A percentile compares a stretch with the other conserved stretches of the same genome.
Evolutionary conservation across 2,113 vertebrate genomes (phyloP).

Genomic region (Micromys minutus): DNA sequence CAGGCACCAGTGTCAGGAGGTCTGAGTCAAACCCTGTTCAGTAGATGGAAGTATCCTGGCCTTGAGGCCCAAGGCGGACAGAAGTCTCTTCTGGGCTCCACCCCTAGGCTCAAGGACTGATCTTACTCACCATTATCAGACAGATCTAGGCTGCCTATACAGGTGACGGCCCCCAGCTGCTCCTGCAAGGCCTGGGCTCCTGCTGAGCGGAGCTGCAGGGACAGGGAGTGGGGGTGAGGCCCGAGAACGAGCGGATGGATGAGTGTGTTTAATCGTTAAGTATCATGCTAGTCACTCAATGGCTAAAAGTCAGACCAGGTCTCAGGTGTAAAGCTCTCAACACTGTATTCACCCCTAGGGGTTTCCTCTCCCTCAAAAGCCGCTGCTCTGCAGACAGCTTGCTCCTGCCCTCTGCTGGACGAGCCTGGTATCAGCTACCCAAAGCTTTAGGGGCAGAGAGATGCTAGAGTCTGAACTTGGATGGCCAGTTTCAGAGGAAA

Average conservation of each 20-base stretch:
- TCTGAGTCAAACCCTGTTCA: slow-evolving; percentile 91
- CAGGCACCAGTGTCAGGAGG: slow-evolving; percentile 90
- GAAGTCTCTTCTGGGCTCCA: not conserved
- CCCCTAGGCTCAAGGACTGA: not conserved
- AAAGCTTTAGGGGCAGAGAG: not conserved
- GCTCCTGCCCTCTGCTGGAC: slow-evolving; percentile 76
- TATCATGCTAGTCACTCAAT: not conserved
- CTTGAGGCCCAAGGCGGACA: not conserved
- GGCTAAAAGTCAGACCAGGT: slow-evolving; percentile 6
- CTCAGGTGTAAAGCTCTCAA: not conserved
- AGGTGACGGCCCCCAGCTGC: slow-evolving; percentile 89
- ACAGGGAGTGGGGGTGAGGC: not conserved
- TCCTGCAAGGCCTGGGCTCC: slow-evolving; percentile 93
- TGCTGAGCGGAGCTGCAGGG: slow-evolving; percentile 89
- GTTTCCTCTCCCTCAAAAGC: not conserved
- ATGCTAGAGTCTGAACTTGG: not conserved
- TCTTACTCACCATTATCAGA: slow-evolving; percentile 92
- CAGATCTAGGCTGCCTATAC: slow-evolving; percentile 91
- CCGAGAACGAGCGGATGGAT: not conserved
- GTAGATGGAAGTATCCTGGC: not conserved
- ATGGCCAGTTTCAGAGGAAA: not conserved
- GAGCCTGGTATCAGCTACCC: slow-evolving; percentile 52
- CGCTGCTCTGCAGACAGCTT: not conserved
- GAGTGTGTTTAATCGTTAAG: not conserved
- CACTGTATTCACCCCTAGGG: not conserved